These are phyloP conservation scores for Cataglyphis cursor DNA, from an alignment of 2,888 invertebrate species.

Conservation along the genomic window DNA sequence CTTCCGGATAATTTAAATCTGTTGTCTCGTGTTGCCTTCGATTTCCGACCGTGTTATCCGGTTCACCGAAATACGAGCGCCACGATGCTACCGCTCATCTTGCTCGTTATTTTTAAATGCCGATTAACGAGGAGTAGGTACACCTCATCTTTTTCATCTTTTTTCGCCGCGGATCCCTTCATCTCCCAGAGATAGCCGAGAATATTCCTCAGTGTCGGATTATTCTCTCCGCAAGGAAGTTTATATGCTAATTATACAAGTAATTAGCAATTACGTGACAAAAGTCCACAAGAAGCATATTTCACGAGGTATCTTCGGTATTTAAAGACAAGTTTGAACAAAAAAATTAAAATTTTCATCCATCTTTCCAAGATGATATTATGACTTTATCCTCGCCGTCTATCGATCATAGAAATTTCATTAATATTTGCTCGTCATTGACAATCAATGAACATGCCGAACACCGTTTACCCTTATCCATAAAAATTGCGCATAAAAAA, in stretches of 20 bases:
- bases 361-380: not conserved
- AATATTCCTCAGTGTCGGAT: slow-evolving; percentile 58
- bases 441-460: slow-evolving; percentile 11
- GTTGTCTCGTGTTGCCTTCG: slow-evolving; percentile 60
- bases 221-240: slow-evolving; percentile 53
- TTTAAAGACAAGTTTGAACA: slow-evolving; percentile 27
- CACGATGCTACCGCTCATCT: slow-evolving; percentile 29
- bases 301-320: not conserved
- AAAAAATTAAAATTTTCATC: slow-evolving; percentile 5
- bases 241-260: slow-evolving; percentile 63
- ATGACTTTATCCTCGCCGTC: not conserved
- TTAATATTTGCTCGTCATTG: slow-evolving; percentile 36
- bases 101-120: slow-evolving; percentile 73
- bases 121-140: slow-evolving; percentile 66
- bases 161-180: not conserved
- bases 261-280: slow-evolving; percentile 59
- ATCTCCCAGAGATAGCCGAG: not conserved
- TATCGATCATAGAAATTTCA: slow-evolving; percentile 23
- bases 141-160: slow-evolving; percentile 9
- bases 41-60: slow-evolving; percentile 58
- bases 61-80: slow-evolving; percentile 57
- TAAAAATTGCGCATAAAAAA: slow-evolving; percentile 29
- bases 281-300: slow-evolving; percentile 22
- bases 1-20: slow-evolving; percentile 48
- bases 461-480: slow-evolving; percentile 51